Conservation (phyloP, 2,888 invertebrate genomes). For the Sisyra nigra region DNA sequence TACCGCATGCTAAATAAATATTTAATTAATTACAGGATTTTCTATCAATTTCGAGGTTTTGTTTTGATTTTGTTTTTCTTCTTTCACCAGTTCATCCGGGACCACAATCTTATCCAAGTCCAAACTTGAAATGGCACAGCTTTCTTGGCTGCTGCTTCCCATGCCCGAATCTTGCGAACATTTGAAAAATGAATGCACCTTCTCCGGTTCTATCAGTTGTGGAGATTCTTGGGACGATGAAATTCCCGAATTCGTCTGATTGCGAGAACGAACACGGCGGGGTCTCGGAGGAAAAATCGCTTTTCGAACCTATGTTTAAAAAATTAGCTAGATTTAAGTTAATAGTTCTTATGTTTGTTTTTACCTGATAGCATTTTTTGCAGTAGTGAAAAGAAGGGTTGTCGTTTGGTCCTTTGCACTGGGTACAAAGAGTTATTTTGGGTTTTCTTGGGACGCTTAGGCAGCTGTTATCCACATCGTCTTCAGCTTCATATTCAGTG, state of each 20-base stretch:
- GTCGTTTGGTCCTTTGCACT: conserved; percentile 42
- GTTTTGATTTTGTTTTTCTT: not conserved
- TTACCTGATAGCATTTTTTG: conserved; percentile 55
- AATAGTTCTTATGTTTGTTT: no score
- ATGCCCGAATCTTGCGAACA: not conserved
- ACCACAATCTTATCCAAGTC: conserved; percentile 23
- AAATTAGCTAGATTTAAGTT: not conserved
- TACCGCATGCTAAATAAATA: no score
- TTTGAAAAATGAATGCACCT: conserved; percentile 6
- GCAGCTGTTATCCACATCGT: conserved; percentile 19
- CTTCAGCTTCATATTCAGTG: not conserved
- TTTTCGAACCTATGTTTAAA: conserved; percentile 39
- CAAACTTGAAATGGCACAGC: conserved; percentile 9
- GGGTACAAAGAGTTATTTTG: conserved; percentile 48
- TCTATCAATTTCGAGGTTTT: not conserved
- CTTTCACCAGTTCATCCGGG: conserved; percentile 17
- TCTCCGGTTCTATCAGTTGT: conserved; percentile 7
- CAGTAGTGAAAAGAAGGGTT: conserved; percentile 49
- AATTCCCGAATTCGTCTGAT: conserved; percentile 24
- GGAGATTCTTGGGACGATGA: conserved; percentile 25
- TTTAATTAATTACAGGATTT: no score
- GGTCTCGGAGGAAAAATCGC: conserved; percentile 52
- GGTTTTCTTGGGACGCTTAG: conserved; percentile 36
- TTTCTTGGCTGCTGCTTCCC: not conserved
- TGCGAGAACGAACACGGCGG: conserved; percentile 21